A percentile compares a stretch with the other conserved stretches of the same genome.
Evolutionary conservation across 2,113 vertebrate genomes (phyloP).

Genomic region (Raphicerus campestris): DNA sequence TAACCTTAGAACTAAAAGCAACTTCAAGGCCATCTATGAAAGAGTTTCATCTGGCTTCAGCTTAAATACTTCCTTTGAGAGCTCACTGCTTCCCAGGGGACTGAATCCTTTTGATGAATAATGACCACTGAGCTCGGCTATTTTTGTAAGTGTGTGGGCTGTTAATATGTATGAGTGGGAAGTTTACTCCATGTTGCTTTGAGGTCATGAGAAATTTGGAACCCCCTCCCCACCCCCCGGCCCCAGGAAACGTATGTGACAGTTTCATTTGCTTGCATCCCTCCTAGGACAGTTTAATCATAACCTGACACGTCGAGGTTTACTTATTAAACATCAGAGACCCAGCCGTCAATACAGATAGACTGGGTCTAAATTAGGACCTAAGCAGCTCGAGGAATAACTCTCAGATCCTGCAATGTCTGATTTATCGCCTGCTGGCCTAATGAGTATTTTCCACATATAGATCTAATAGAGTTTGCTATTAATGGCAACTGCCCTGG

Average conservation of each 20-base stretch:
- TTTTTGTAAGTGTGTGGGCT: constrained; percentile 48
- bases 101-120: constrained; percentile 17
- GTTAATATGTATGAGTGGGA: constrained; percentile 73
- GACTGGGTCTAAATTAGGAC: constrained; percentile 45
- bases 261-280: constrained; percentile 65
- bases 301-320: background rate
- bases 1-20: background rate
- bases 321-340: constrained; percentile 55
- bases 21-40: constrained; percentile 42
- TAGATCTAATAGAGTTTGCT: constrained; percentile 67
- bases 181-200: constrained; percentile 50
- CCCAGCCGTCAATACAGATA: background rate
- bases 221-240: background rate
- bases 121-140: constrained; percentile 35
- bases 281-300: constrained; percentile 58
- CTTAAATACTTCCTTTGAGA: constrained; percentile 33
- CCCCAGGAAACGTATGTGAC: constrained; percentile 32
- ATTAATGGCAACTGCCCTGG: constrained; percentile 60
- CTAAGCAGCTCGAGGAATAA: background rate
- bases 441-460: constrained; percentile 66
- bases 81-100: constrained; percentile 26
- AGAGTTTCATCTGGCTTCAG: constrained; percentile 1
- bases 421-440: constrained; percentile 40
- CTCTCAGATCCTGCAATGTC: background rate
- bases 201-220: constrained; percentile 67